These are phyloP conservation scores for Meleagris gallopavo DNA, from an alignment of 2,113 vertebrate species.

Conservation along the genomic window DNA sequence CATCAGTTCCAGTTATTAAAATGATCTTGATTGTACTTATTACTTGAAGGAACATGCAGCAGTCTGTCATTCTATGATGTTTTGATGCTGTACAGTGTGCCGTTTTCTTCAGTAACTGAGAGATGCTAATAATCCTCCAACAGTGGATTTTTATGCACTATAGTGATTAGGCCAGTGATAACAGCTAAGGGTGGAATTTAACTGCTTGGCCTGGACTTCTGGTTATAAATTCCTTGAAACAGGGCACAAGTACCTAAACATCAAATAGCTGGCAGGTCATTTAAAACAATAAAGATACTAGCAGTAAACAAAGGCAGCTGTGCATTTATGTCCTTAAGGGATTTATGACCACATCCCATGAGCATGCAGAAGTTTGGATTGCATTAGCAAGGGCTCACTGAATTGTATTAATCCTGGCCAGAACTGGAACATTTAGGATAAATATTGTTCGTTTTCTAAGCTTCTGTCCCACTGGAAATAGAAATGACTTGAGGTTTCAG, in stretches of 20 bases:
- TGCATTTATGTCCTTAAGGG: background rate
- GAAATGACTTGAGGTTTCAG: background rate
- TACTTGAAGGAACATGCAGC: background rate
- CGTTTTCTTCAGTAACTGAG: background rate
- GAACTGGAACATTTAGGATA: background rate
- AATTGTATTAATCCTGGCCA: slow-evolving; percentile 1
- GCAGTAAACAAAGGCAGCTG: slow-evolving; percentile 21
- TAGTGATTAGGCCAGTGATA: background rate
- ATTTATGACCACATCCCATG: slow-evolving; percentile 3
- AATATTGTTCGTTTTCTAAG: background rate
- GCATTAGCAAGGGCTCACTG: slow-evolving; percentile 13
- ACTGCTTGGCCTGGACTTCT: background rate
- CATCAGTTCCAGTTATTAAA: background rate
- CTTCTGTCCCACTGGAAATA: background rate
- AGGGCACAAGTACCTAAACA: background rate
- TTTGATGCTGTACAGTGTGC: background rate
- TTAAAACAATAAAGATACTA: background rate
- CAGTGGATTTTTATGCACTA: background rate
- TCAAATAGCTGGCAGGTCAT: background rate
- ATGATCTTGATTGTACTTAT: background rate
- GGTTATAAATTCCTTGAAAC: background rate
- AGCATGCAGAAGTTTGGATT: slow-evolving; percentile 15
- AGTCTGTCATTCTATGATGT: accelerated
- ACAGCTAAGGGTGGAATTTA: background rate
- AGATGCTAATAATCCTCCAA: background rate